These are phyloP conservation scores for Deroplatys truncata DNA, from an alignment of 2,888 invertebrate genomes.

Conservation along the genomic window DNA sequence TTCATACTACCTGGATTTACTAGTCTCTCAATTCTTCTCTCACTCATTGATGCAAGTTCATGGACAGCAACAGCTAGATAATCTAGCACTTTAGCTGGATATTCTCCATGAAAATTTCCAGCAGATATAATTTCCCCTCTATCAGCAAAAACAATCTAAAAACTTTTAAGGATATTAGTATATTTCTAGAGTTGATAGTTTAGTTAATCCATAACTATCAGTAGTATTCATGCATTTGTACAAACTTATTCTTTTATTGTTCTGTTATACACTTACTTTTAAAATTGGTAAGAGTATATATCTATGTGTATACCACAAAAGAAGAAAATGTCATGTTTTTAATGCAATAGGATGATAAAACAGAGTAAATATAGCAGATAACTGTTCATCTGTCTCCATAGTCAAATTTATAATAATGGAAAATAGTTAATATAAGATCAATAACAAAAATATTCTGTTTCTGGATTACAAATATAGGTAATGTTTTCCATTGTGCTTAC, in stretches of 20 bases:
- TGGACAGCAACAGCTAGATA: slow-evolving; percentile 62
- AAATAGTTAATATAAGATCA: too few relatives aligned
- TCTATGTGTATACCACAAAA: too few relatives aligned
- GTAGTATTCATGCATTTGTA: not conserved
- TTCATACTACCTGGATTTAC: slow-evolving; percentile 53
- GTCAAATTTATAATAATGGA: too few relatives aligned
- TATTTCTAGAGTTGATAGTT: not conserved
- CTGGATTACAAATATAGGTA: too few relatives aligned
- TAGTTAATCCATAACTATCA: not conserved
- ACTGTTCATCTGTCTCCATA: too few relatives aligned
- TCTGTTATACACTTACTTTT: not conserved
- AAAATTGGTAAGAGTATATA: too few relatives aligned
- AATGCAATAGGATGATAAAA: too few relatives aligned
- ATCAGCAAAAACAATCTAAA: slow-evolving; percentile 51
- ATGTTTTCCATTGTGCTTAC: too few relatives aligned
- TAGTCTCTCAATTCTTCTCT: slow-evolving; percentile 58
- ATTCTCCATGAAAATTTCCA: slow-evolving; percentile 68
- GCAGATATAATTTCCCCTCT: slow-evolving; percentile 60
- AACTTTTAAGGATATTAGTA: slow-evolving; percentile 3
- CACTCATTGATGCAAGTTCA: slow-evolving; percentile 62
- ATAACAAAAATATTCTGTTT: too few relatives aligned
- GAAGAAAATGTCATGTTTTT: too few relatives aligned
- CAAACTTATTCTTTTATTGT: not conserved
- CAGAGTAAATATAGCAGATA: too few relatives aligned
- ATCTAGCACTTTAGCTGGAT: slow-evolving; percentile 62